Conservation (phyloP, 2,797 vertebrate species). For the Poeciliopsis turneri region DNA sequence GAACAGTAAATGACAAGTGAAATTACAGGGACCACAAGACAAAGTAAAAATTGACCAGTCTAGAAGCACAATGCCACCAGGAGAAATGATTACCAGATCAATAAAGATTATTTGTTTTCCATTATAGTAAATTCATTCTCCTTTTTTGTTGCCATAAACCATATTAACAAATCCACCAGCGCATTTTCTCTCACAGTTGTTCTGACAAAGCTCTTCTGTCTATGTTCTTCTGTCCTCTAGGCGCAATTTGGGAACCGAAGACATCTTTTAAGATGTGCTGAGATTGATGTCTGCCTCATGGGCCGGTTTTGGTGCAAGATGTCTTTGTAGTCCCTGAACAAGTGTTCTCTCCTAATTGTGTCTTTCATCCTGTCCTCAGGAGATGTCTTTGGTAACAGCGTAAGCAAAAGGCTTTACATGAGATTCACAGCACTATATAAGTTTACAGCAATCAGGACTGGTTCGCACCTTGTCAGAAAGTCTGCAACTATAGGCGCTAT, state of each 20-base stretch:
- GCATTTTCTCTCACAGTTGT: not conserved
- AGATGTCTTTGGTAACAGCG: not conserved
- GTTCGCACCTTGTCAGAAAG: not conserved
- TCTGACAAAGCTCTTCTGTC: not conserved
- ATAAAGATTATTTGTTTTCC: not conserved
- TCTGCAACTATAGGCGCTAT: not conserved
- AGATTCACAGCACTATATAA: not conserved
- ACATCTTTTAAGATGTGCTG: slow-evolving; percentile 6
- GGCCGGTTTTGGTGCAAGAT: slow-evolving; percentile 2
- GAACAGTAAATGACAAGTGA: not conserved
- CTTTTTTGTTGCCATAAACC: not conserved
- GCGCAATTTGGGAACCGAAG: slow-evolving; percentile 1
- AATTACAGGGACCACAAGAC: not conserved
- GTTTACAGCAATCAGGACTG: not conserved
- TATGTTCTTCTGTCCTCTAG: not conserved
- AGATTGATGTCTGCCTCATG: slow-evolving; percentile 19
- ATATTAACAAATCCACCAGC: not conserved
- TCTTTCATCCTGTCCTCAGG: slow-evolving; percentile 1
- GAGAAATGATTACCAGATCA: not conserved
- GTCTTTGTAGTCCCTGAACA: slow-evolving; percentile 10
- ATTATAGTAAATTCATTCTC: not conserved
- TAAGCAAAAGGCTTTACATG: not conserved
- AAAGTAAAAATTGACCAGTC: not conserved
- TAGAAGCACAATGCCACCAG: not conserved
- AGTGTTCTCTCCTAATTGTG: not conserved